Evolutionary conservation across 2,888 invertebrate species (phyloP), one percentile per base, ranked within the genome.

Genomic region (Hirtodrosophila cameraria): DNA sequence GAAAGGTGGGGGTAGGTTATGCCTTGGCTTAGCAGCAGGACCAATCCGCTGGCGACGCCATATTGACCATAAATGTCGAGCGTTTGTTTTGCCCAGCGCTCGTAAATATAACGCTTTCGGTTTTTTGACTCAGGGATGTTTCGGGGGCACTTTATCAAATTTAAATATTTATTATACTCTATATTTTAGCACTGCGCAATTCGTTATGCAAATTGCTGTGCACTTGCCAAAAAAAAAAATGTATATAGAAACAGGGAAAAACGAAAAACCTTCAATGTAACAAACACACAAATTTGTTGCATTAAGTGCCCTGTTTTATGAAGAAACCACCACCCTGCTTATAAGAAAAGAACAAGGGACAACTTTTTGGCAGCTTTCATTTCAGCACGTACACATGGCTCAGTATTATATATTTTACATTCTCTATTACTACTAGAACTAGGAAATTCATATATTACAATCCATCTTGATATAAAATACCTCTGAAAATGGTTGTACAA

Each of bases 91-190:
- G 38, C 49, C 57, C 61, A 49, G 45, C 57, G 50, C 66, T 86
- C 68, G 83, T 87, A 87, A 87, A 87, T 87, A 70, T 85, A 87
- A 87, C 87, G 82, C 87, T 85, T 81, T 75, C 61, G 66, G 55
- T 67, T 69, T 66, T 61, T 64, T 31, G 39, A 43, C 41, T n/a
- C 28, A 8, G 11, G 9, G 7, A 3, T 16, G 5, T 16, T 4
- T 27, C 12, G 13, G 5, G 12, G 2, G 18, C 15, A 38, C 27
- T 50, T 33, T 61, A 59, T 64, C 67, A 77, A 77, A 82, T 82
- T 69, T 81, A 61, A 84, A 82, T 86, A 87, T 85, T 77, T 85
- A 70, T 70, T 77, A 74, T 59, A 59, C 69, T 52, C 59, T 58
- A 67, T 73, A 63, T 76, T 72, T 84, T 80, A 4, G 11, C n/a